Evolutionary conservation across 2,888 invertebrate genomes (phyloP).

Genomic region (Ommatoiulus sabulosus): DNA sequence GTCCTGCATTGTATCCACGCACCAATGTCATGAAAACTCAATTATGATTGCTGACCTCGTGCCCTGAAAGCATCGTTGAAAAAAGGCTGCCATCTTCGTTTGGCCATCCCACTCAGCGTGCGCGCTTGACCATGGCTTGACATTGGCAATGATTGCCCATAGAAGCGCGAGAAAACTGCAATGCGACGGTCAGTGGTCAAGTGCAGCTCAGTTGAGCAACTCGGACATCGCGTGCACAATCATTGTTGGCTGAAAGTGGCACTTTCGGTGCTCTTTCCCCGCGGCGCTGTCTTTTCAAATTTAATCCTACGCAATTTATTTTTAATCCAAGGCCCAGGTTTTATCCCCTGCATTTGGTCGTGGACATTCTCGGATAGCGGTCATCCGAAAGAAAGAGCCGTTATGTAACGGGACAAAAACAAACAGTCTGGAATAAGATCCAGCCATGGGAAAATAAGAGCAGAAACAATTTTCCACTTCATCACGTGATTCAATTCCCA

Average conservation of each 20-base stretch:
- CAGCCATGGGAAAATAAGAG: background rate
- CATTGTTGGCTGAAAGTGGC: slow-evolving; percentile 22
- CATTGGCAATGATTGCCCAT: slow-evolving; percentile 11
- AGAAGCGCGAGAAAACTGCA: slow-evolving; percentile 8
- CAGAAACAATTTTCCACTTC: too few relatives aligned
- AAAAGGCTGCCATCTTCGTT: background rate
- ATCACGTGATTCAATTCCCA: background rate
- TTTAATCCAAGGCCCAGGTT: slow-evolving; percentile 24
- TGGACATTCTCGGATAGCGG: background rate
- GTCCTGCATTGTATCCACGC: background rate
- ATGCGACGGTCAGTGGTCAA: slow-evolving; percentile 27
- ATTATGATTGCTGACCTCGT: slow-evolving; percentile 20
- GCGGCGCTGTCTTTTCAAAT: slow-evolving; percentile 9
- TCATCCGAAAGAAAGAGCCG: background rate
- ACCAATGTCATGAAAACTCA: background rate
- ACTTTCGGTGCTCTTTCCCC: background rate
- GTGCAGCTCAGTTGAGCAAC: slow-evolving; percentile 20
- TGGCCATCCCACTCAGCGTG: background rate
- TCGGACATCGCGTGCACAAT: background rate
- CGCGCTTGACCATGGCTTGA: slow-evolving; percentile 12
- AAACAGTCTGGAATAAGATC: background rate
- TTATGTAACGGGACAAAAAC: background rate
- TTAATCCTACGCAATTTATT: slow-evolving; percentile 28
- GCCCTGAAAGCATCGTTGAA: background rate
- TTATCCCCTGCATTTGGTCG: background rate